Percentiles rank a stretch among this genome's conserved stretches.
These are phyloP conservation scores for Melipona beecheii DNA, from an alignment of 2,888 invertebrate species.

Conservation along the genomic window DNA sequence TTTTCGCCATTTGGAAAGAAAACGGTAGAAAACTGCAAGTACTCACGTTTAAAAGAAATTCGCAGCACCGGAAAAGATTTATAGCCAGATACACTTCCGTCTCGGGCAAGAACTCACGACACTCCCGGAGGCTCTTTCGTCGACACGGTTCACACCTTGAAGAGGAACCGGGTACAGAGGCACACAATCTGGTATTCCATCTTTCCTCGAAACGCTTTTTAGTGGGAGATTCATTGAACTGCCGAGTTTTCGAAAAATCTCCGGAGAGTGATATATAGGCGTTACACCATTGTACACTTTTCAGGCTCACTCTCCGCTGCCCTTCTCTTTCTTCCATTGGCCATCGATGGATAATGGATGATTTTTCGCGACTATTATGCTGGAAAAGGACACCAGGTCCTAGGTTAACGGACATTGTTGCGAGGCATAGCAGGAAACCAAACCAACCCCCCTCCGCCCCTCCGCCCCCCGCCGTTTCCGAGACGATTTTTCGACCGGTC, in stretches of 20 bases:
- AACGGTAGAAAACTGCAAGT: neutral
- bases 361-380: constrained; percentile 83
- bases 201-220: constrained; percentile 66
- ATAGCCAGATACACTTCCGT: constrained; percentile 55
- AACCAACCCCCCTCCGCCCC: constrained; percentile 35
- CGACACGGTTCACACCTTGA: constrained; percentile 44
- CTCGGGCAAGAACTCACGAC: constrained; percentile 26
- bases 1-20: neutral
- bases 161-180: constrained; percentile 35
- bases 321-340: constrained; percentile 2
- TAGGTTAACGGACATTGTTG: constrained; percentile 75
- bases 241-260: constrained; percentile 80
- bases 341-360: constrained; percentile 81
- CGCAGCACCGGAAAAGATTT: constrained; percentile 41
- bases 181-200: constrained; percentile 47
- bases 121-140: constrained; percentile 11
- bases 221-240: constrained; percentile 73
- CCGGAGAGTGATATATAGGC: constrained; percentile 83
- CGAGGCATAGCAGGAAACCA: constrained; percentile 72
- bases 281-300: constrained; percentile 77
- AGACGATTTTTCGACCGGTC: constrained; percentile 38
- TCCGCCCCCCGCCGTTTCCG: constrained; percentile 22
- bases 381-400: constrained; percentile 70
- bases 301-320: constrained; percentile 49
- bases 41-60: constrained; percentile 20